A percentile compares a stretch with the other conserved stretches of the same genome.
These are phyloP conservation scores for Drosophila anceps DNA, from an alignment of 2,888 invertebrate genomes.

Conservation along the genomic window DNA sequence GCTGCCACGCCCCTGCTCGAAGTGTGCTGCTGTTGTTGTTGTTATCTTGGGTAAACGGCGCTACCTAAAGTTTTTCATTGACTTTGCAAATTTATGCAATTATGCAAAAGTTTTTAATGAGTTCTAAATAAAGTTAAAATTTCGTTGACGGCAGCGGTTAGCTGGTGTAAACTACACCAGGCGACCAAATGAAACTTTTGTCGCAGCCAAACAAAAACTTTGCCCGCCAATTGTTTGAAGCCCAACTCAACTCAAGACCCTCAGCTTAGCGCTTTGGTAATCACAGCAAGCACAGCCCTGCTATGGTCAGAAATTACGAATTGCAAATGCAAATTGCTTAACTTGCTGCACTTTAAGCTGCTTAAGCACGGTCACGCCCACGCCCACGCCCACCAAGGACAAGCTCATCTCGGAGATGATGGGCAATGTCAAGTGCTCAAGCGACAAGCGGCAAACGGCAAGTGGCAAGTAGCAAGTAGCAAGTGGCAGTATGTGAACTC, in stretches of 20 bases:
- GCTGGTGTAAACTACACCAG: constrained; percentile 70
- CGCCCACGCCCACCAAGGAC: constrained; percentile 15
- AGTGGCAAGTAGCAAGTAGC: constrained; percentile 18
- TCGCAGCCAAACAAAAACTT: constrained; percentile 49
- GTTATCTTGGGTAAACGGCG: constrained; percentile 7
- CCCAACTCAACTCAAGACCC: not conserved
- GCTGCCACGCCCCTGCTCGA: constrained; percentile 1
- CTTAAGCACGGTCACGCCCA: constrained; percentile 30
- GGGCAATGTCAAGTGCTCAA: constrained; percentile 49
- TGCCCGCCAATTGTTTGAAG: constrained; percentile 23
- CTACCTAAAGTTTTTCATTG: constrained; percentile 68
- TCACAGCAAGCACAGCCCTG: constrained; percentile 53
- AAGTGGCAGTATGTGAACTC: constrained; percentile 52
- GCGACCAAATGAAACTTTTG: constrained; percentile 62
- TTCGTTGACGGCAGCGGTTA: constrained; percentile 68
- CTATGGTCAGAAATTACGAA: constrained; percentile 40
- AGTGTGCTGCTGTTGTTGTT: not conserved
- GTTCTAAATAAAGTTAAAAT: constrained; percentile 78
- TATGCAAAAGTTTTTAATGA: constrained; percentile 80
- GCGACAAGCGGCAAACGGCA: constrained; percentile 6
- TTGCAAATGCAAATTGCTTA: constrained; percentile 39
- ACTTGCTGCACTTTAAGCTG: constrained; percentile 53
- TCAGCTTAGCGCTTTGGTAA: constrained; percentile 50
- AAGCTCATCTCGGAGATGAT: constrained; percentile 54
- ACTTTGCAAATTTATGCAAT: constrained; percentile 80